These are phyloP conservation scores for Alauda arvensis DNA, from an alignment of 2,797 vertebrate genomes.

Conservation along the genomic window DNA sequence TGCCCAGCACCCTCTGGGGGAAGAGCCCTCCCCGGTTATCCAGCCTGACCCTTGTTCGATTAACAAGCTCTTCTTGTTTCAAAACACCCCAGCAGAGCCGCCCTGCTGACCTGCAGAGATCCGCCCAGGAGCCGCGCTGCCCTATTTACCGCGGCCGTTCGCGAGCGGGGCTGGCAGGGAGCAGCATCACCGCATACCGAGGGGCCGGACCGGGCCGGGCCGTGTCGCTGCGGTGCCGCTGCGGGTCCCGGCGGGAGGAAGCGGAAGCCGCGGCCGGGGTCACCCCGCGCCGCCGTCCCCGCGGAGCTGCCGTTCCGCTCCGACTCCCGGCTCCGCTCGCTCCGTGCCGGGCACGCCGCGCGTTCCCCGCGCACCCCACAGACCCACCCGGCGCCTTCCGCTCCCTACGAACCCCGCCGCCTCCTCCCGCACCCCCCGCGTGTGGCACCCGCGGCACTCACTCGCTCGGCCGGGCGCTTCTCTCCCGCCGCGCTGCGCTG, in stretches of 20 bases:
- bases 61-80: neutral
- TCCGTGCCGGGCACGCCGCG: neutral
- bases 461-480: neutral
- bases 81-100: neutral
- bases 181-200: accelerated
- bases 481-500: neutral
- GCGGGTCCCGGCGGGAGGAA: neutral
- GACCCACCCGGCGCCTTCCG: neutral
- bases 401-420: neutral
- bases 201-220: neutral
- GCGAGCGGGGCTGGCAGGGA: neutral
- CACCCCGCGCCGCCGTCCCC: neutral
- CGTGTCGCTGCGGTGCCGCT: neutral
- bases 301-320: neutral
- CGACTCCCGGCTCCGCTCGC: neutral
- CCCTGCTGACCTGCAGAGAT: neutral
- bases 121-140: neutral
- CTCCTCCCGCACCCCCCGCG: neutral
- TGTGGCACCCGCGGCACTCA: neutral
- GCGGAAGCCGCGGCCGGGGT: neutral
- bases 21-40: accelerated
- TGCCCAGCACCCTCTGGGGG: neutral
- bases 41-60: too few species aligned
- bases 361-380: neutral
- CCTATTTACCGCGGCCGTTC: neutral